Base-by-base conservation (phyloP, 2,113 vertebrate genomes). In the Calidris pugnax region DNA sequence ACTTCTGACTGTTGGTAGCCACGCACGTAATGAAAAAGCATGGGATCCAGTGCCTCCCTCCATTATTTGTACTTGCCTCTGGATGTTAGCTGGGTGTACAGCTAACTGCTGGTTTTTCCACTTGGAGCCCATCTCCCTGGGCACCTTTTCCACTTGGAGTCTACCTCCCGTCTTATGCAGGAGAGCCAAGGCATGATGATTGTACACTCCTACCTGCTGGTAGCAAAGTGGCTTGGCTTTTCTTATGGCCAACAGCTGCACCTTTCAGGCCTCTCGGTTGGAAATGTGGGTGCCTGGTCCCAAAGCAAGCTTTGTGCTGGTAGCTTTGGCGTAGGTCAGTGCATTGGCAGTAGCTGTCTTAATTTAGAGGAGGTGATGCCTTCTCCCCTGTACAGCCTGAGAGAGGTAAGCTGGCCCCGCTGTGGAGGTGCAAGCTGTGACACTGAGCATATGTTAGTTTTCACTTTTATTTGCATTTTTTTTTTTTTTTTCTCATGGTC, bases 161-260 rank as follows among this genome's bases (percentile, higher is more conserved):
- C 47, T 21, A 4, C 66, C 43, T 84, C 55, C 84, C 33, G 30
- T 41, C 12, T 16, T 8, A 10, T 21, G 4, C 47, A 10, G 67
- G 18, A 66, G 59, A 64, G 50, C 82, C 50, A 8, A 8, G 50
- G 27, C 12, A 2, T 2, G 56, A 2, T 32, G 0, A 0, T 12
- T 26, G 37, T 5, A 17, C 2, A 6, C 50, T 51, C 88, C 39
- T 84, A 79, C 56, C 35, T 4, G 18, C 73, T 30, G 73, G 41
- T 59, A 43, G 64, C 64, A 16, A 26, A 47, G 59, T 3, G 7
- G n/a, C 45, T 47, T 57, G 39, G 30, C 33, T 81, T 48, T 30
- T 5, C 28, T 2, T 15, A 37, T 13, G 51, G 41, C 27, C 21
- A 3, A 43, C 0, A 4, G 60, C 56, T 84, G 85, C 64, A 11